Conservation (phyloP, 1,140 invertebrate species). For the Drosophila pruinosa region DNA sequence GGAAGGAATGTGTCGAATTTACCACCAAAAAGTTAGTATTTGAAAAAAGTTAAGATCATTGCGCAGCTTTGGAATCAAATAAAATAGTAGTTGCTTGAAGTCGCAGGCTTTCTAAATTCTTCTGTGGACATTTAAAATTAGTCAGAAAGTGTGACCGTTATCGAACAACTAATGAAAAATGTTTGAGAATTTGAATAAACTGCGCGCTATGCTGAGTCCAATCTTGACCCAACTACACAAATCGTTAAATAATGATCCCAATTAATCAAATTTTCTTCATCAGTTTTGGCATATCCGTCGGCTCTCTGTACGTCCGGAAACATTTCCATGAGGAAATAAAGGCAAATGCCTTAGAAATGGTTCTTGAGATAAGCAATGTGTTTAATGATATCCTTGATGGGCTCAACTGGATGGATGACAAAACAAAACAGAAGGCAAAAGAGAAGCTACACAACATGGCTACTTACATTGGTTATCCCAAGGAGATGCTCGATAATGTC, state of each 20-base stretch:
- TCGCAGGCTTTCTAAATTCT: background rate
- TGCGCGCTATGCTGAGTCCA: too few species aligned
- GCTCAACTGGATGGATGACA: constrained; percentile 95
- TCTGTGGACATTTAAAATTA: too few species aligned
- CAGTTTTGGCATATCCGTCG: constrained; percentile 89
- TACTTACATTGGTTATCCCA: constrained; percentile 91
- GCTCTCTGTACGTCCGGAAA: constrained; percentile 89
- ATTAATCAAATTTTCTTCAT: constrained; percentile 43
- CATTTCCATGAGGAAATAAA: constrained; percentile 90
- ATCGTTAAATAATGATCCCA: background rate
- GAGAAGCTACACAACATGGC: constrained; percentile 90
- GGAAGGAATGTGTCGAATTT: constrained; percentile 92
- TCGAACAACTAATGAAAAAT: too few species aligned
- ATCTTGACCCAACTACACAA: constrained; percentile 28
- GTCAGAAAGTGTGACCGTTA: too few species aligned
- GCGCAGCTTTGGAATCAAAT: too few species aligned
- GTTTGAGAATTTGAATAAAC: too few species aligned
- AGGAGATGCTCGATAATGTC: constrained; percentile 89
- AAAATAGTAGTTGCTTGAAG: too few species aligned
- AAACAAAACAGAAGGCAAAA: constrained; percentile 88
- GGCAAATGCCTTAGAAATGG: constrained; percentile 91
- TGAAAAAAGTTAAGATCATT: background rate
- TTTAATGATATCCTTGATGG: constrained; percentile 86
- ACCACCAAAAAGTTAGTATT: constrained; percentile 86
- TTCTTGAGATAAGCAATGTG: constrained; percentile 88